phyloP scores from a whole-genome alignment of 1,140 invertebrate species.

The Zophobas morio region DNA sequence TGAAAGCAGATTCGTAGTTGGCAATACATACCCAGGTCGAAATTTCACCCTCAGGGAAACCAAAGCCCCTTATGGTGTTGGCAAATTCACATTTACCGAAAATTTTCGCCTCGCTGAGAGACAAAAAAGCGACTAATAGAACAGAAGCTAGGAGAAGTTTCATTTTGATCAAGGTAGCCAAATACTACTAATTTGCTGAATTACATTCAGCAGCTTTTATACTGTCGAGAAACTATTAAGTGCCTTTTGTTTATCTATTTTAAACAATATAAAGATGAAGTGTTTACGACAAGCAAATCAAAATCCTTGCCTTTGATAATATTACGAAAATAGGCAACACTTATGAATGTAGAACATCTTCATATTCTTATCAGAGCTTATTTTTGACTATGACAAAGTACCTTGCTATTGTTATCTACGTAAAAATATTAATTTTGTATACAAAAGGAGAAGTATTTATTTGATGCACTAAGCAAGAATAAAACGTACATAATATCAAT shows the following conservation, averaged over 20 bases:
- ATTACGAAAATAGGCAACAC: too few species aligned
- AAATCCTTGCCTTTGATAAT: too few species aligned
- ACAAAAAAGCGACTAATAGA: not conserved
- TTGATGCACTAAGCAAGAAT: too few species aligned
- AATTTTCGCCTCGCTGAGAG: constrained; percentile 67
- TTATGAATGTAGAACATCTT: too few species aligned
- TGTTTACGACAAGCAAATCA: not conserved
- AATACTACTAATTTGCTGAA: constrained; percentile 11
- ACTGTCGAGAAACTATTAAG: not conserved
- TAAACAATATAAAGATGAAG: not conserved
- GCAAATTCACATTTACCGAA: constrained; percentile 78
- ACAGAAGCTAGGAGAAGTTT: constrained; percentile 3
- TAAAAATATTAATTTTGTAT: too few species aligned
- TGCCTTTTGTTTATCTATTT: not conserved
- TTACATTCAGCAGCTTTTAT: not conserved
- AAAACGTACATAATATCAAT: too few species aligned
- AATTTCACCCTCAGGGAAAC: constrained; percentile 71
- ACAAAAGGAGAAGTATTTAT: too few species aligned
- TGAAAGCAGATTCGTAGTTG: constrained; percentile 76
- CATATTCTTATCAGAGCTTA: too few species aligned
- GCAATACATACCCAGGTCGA: constrained; percentile 81
- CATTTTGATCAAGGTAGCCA: constrained; percentile 15
- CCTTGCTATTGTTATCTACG: too few species aligned
- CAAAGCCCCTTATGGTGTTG: constrained; percentile 71
- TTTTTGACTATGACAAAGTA: too few species aligned